Evolutionary conservation across 1,140 invertebrate species (phyloP), one percentile per base, ranked within the genome.

Genomic region (Drosophila tropicalis): DNA sequence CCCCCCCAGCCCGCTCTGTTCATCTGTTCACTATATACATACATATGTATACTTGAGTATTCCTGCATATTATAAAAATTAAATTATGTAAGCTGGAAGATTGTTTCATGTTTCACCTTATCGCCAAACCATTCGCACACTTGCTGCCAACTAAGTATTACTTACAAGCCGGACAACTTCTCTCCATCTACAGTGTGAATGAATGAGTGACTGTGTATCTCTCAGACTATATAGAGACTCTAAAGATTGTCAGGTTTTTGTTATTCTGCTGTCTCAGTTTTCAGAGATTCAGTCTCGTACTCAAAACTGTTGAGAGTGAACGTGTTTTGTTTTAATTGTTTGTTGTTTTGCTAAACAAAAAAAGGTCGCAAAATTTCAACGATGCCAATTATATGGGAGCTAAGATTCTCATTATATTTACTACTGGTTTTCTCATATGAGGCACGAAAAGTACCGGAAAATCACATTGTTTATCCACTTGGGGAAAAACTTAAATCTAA

Each of bases 271-370:
- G 57, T 34, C 36, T 36, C 29, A 32, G 9, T 19, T 34, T 5
- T 44, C 4, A n/a, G 17, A 65, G 67, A 62, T 39, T 77, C 74
- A 77, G 74, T 77, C 74, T 67, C 57, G 56, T 64, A 44, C 44
- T 29, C 62, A 68, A 47, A 70, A 65, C 41, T 70, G 73, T 56
- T 29, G 57, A 70, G 73, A 41, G 75, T 66, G 57, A 77, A 77
- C 75, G 75, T 77, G 75, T 77, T 65, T 51, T 76, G 62, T 67
- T 57, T 29, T 41, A 39, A 29, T n/a, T 51, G 67, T 74, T 32
- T 32, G 29, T 5, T 66, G 17, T 54, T 67, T 73, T 73, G 70
- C 72, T 34, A 65, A 41, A 5, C n/a, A 63, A 5, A 22, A 39
- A 25, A 55, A 17, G 51, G 56, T 47, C 17, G 5, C 51, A 56